Base-by-base conservation (phyloP, 2,888 invertebrate species). In the Pseudococcus jackbeardsleyi region DNA sequence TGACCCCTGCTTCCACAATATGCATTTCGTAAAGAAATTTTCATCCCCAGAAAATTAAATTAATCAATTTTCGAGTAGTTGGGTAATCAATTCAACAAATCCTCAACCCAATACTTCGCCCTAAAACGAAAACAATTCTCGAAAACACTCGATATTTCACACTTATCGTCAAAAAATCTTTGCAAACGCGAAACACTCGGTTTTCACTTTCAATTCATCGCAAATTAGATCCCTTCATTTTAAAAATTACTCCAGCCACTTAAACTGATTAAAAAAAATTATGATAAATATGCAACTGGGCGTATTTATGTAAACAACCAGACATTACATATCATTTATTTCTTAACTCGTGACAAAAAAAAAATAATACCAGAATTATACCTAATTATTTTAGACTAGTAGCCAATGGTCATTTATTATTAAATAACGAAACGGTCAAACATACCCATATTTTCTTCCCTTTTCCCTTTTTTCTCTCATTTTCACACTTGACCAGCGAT, bases 181-280 rank as follows among this genome's bases (percentile, higher is more conserved):
- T 42, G 42, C 42, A 42, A 42, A 42, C 42, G 42, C 42, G 8
- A 42, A 42, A 42, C 42, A 42, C 42, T 42, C 42, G 1, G 6
- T 42, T 42, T 42, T 42, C 9, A 42, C 7, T 42, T 9, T n/a
- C n/a, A 59, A 59, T 59, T 8, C n/a, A n/a, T 59, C n/a, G 59
- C 59, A 59, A 59, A 59, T 17, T 59, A n/a, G 12, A 59, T 50
- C 50, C 15, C 2, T 12, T 6, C 42, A 42, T 17, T 68, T 68
- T 11, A 1, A 68, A 68, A 68, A 68, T 68, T 68, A 68, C 26
- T 12, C 11, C 17, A 9, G 19, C 26, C 68, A 68, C 68, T 68
- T 26, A 26, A 68, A 26, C 19, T 68, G 26, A 68, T 68, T 68
- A 26, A 68, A 68, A 68, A 33, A 68, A 68, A 26, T 68, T 68